Percentiles rank a stretch among this genome's conserved stretches.
These are phyloP conservation scores for Holotrichia oblita DNA, from an alignment of 1,140 invertebrate genomes.

Conservation along the genomic window DNA sequence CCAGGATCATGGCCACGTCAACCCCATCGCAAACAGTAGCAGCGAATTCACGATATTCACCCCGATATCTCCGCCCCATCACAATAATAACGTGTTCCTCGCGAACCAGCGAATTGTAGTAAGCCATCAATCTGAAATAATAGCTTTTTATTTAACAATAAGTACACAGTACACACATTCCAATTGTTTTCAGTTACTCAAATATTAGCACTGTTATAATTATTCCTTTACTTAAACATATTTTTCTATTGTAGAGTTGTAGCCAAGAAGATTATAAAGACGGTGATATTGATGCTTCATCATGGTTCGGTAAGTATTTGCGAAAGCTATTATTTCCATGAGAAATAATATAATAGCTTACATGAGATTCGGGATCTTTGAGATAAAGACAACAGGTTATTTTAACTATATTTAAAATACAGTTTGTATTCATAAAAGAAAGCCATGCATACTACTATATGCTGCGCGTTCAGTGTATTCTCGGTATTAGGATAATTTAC, in stretches of 20 bases:
- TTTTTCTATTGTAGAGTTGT: constrained; percentile 47
- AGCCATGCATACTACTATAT: no score
- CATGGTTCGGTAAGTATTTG: constrained; percentile 56
- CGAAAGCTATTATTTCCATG: neutral
- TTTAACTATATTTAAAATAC: no score
- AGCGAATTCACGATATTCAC: constrained; percentile 61
- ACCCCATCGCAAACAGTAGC: constrained; percentile 54
- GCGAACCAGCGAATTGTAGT: constrained; percentile 54
- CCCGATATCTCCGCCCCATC: constrained; percentile 54
- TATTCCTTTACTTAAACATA: neutral
- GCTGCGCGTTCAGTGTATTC: no score
- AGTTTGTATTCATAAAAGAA: no score
- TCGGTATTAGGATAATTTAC: no score
- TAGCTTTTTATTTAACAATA: no score
- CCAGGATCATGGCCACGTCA: constrained; percentile 58
- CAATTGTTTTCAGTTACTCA: no score
- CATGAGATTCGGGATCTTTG: no score
- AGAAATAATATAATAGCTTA: no score
- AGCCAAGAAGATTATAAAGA: constrained; percentile 53
- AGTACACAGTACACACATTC: no score
- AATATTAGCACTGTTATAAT: no score
- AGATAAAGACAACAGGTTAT: no score
- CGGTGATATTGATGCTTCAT: constrained; percentile 55
- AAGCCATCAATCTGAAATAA: constrained; percentile 43
- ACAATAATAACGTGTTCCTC: constrained; percentile 57